A percentile compares a stretch with the other conserved stretches of the same genome.
These are phyloP conservation scores for Smutsia temminckii DNA, from an alignment of 2,797 vertebrate genomes.

Conservation along the genomic window DNA sequence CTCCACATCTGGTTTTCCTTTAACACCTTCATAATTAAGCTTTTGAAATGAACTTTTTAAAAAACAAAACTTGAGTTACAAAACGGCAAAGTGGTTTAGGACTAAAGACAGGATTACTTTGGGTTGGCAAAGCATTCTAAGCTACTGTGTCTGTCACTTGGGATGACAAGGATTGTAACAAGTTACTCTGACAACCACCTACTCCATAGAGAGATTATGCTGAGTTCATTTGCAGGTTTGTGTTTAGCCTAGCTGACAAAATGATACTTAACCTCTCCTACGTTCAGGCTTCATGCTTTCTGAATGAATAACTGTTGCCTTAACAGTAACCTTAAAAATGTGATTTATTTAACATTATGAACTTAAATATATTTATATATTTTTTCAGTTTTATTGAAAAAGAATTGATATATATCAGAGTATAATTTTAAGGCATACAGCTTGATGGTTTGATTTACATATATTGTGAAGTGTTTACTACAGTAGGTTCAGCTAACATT, in stretches of 20 bases:
- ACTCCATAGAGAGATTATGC: conserved; percentile 87
- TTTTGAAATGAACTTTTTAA: conserved; percentile 79
- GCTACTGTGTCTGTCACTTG: conserved; percentile 86
- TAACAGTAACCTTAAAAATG: conserved; percentile 73
- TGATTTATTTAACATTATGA: conserved; percentile 55
- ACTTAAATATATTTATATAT: not conserved
- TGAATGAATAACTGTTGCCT: conserved; percentile 80
- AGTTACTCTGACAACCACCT: conserved; percentile 88
- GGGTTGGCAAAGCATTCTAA: conserved; percentile 86
- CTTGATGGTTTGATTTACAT: not conserved
- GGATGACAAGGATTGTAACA: conserved; percentile 88
- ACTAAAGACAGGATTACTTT: conserved; percentile 89
- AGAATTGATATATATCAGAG: not conserved
- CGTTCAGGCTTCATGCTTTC: conserved; percentile 77
- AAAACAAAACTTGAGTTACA: conserved; percentile 81
- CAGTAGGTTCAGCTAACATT: not conserved
- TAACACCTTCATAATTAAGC: conserved; percentile 83
- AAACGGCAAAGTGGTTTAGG: conserved; percentile 86
- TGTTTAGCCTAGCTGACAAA: conserved; percentile 85
- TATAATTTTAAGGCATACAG: not conserved
- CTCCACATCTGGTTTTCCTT: conserved; percentile 76
- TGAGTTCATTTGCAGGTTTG: conserved; percentile 86
- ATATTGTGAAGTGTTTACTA: not conserved
- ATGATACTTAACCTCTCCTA: conserved; percentile 87
- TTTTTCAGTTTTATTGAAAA: not conserved